These are phyloP conservation scores for Actinemys pallida DNA, from an alignment of 2,113 vertebrate genomes.

Conservation along the genomic window DNA sequence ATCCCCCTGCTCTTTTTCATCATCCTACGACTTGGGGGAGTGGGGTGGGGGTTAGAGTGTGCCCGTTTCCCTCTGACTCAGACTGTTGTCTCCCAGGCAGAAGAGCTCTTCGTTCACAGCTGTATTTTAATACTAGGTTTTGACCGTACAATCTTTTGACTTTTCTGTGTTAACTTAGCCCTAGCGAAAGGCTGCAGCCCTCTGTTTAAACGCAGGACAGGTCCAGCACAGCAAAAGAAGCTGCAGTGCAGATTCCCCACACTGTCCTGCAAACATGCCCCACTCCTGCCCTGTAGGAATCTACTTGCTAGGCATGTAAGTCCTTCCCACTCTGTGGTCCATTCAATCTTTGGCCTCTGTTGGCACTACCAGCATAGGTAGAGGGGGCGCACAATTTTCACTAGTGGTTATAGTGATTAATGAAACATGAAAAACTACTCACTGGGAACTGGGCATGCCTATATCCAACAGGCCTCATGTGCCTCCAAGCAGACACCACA, in stretches of 20 bases:
- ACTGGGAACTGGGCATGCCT: neutral
- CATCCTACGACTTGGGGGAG: neutral
- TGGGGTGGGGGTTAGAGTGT: neutral
- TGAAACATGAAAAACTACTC: neutral
- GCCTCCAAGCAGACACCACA: neutral
- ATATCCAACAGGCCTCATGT: neutral
- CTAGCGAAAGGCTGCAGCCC: neutral
- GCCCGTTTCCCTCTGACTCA: neutral
- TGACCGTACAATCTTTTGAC: neutral
- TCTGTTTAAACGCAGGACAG: neutral
- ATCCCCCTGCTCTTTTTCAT: neutral
- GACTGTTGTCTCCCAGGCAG: neutral
- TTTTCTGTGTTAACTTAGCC: neutral
- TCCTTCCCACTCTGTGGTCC: neutral
- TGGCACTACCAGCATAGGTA: neutral
- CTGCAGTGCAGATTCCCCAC: neutral
- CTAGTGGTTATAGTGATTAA: neutral
- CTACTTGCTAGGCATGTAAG: neutral
- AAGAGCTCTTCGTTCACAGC: neutral
- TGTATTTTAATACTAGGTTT: neutral
- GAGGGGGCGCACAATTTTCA: neutral
- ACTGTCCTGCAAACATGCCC: neutral
- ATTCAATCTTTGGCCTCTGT: neutral
- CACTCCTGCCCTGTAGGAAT: neutral
- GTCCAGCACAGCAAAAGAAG: neutral